phyloP scores from a whole-genome alignment of 2,888 invertebrate species.

The Tiliacea citrago region DNA sequence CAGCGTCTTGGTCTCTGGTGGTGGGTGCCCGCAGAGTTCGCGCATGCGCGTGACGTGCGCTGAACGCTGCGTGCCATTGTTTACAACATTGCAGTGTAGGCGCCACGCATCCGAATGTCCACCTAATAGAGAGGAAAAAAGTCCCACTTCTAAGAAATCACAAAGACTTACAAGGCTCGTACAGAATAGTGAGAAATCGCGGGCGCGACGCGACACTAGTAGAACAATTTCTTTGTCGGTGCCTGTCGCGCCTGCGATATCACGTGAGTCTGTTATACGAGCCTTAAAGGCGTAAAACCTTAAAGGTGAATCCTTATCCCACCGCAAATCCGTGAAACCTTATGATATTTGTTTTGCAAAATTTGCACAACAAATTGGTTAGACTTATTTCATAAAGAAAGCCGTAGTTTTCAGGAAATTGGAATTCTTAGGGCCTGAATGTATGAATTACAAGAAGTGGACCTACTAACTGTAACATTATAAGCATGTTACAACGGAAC shows the following conservation, averaged over 20 bases:
- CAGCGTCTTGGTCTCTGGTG: not conserved
- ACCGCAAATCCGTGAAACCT: too few species aligned
- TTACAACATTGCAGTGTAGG: conserved; percentile 14
- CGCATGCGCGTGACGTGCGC: not conserved
- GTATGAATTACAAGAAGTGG: conserved; percentile 3
- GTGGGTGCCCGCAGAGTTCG: conserved; percentile 2
- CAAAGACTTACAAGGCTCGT: not conserved
- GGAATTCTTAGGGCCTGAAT: not conserved
- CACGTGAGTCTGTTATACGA: too few species aligned
- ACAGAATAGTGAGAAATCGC: too few species aligned
- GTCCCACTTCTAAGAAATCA: conserved; percentile 5
- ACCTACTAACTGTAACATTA: not conserved
- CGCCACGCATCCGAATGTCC: not conserved
- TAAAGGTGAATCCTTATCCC: too few species aligned
- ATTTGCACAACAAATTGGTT: not conserved
- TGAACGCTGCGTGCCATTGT: conserved; percentile 21
- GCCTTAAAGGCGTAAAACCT: too few species aligned
- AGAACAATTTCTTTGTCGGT: too few species aligned
- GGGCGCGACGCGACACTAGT: too few species aligned
- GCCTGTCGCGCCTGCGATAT: too few species aligned
- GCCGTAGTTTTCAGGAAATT: not conserved
- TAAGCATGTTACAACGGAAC: not conserved
- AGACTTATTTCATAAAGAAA: not conserved
- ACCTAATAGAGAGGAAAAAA: conserved; percentile 6
- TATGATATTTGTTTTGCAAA: not conserved